These are phyloP conservation scores for Hemichromis elongatus DNA, from an alignment of 2,113 vertebrate genomes.

Conservation along the genomic window DNA sequence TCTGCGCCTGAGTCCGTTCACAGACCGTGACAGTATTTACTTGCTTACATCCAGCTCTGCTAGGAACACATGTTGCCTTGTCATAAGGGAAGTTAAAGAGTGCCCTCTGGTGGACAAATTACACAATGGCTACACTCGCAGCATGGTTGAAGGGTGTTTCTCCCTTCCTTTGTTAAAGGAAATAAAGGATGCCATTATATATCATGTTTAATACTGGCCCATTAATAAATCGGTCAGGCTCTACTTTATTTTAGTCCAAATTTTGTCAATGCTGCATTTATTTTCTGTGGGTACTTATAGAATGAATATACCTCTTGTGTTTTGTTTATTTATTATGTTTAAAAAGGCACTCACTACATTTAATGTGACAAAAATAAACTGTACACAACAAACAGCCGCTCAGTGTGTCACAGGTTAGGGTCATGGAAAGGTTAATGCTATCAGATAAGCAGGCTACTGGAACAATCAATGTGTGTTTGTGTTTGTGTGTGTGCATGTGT, in stretches of 20 bases:
- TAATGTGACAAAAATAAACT: slow-evolving; percentile 55
- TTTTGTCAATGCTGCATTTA: neutral
- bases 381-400: slow-evolving; percentile 31
- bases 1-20: no score
- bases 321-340: slow-evolving; percentile 55
- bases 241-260: neutral
- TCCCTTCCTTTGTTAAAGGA: neutral
- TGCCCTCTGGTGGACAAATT: neutral
- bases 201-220: neutral
- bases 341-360: slow-evolving; percentile 75
- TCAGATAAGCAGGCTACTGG: neutral
- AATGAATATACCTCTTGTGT: neutral
- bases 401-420: slow-evolving; percentile 40
- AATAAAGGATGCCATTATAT: neutral
- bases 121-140: neutral
- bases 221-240: neutral
- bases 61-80: neutral
- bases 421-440: slow-evolving; percentile 7
- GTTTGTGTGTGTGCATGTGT: neutral
- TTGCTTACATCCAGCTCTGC: neutral
- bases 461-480: neutral
- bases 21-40: no score
- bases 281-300: neutral
- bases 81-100: neutral
- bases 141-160: neutral